Evolutionary conservation across 1,140 invertebrate species (phyloP), one percentile per base, ranked within the genome.

Genomic region (Luehdorfia chinensis): DNA sequence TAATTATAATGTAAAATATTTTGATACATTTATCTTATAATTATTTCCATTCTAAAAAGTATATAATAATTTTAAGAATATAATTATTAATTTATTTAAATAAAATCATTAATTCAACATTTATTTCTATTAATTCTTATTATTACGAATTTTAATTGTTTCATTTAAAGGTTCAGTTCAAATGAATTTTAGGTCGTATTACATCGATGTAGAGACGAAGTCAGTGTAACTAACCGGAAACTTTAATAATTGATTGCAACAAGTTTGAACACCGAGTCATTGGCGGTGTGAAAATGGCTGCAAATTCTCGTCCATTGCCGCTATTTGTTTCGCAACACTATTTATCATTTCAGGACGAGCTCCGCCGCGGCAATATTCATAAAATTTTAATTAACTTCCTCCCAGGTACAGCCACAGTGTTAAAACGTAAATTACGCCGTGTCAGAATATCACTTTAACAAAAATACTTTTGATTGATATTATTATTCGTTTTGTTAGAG

Each of bases 361-460:
- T 44, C 47, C 31, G 37, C 11, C 34, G 52, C 47, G 33, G 43
- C 15, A 48, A 55, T 64, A 64, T 66, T 50, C 59, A 66, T 70
- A 55, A 51, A 50, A 59, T 46, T 66, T 58, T 64, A 67, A 71
- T 70, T 62, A 64, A 36, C 36, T 23, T 28, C 44, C 31, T 16
- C 2, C 6, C 13, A 36, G 27, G 19, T 43, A 41, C 28, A 14
- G 2, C n/a, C 19, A 6, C 19, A 6, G 19, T 21, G 19, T 21
- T 3, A 6, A 21, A 21, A 21, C 2, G 2, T 21, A 21, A 21
- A 21, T 21, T 39, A n/a, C 19, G 19, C 9, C 16, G n/a, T n/a
- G n/a, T n/a, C n/a, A n/a, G n/a, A n/a, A n/a, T n/a, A n/a, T n/a
- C n/a, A n/a, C n/a, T n/a, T n/a, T n/a, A n/a, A n/a, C n/a, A n/a